Percentiles rank a stretch among this genome's conserved stretches.
Conservation (phyloP, 2,113 vertebrate genomes). For the Coracopsis vasa region DNA sequence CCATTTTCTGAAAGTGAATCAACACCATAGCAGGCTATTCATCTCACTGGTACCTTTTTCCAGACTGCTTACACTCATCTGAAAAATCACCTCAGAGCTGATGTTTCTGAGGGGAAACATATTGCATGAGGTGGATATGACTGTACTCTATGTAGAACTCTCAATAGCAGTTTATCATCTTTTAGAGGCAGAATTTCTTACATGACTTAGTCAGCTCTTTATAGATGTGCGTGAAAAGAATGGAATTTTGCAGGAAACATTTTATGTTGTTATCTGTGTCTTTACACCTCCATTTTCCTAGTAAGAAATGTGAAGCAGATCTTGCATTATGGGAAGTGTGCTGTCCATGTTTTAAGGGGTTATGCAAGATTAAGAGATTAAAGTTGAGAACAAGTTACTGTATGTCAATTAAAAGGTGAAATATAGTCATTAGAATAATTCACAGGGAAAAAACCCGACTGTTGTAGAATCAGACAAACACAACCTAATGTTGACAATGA, state of each 20-base stretch:
- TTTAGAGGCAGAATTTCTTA: conserved; percentile 8
- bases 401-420: conserved; percentile 61
- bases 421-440: conserved; percentile 78
- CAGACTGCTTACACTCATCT: not conserved
- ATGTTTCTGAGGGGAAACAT: conserved; percentile 6
- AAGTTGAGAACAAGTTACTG: conserved; percentile 26
- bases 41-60: not conserved
- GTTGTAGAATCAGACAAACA: conserved; percentile 52
- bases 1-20: not conserved
- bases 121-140: not conserved
- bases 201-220: not conserved
- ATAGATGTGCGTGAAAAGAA: not conserved
- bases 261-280: not conserved
- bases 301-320: not conserved
- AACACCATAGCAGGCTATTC: not conserved
- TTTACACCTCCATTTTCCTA: not conserved
- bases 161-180: not conserved
- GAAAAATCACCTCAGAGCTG: conserved; percentile 2
- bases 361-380: not conserved
- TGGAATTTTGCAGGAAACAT: not conserved
- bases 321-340: not conserved
- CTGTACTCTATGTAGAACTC: not conserved
- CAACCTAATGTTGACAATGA: conserved; percentile 63
- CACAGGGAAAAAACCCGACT: not conserved
- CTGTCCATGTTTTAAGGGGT: not conserved